Evolutionary conservation across 2,113 vertebrate species (phyloP).

Genomic region (Apaloderma vittatum): DNA sequence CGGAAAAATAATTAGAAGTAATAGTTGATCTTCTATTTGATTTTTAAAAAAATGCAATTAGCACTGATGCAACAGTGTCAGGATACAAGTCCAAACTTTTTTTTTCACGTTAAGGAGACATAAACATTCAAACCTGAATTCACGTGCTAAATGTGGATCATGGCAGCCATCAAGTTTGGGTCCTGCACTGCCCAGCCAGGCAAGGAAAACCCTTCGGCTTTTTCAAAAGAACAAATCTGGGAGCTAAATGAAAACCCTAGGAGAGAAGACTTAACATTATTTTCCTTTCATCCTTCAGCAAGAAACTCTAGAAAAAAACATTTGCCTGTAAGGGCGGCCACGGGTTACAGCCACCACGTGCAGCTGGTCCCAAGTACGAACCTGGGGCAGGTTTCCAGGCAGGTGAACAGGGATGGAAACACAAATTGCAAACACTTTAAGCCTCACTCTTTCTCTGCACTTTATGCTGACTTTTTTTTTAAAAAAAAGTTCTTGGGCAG

Average conservation of each 20-base stretch:
- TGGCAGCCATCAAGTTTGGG: rapidly evolving
- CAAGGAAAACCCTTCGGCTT: not conserved
- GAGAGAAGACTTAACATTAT: not conserved
- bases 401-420: not conserved
- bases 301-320: not conserved
- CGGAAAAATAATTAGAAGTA: not conserved
- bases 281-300: not conserved
- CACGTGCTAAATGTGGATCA: not conserved
- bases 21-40: not conserved
- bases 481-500: not conserved
- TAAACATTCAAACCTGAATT: not conserved
- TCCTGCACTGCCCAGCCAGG: not conserved
- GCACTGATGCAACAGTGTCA: not conserved
- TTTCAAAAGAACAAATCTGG: not conserved
- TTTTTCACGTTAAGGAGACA: not conserved
- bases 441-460: not conserved
- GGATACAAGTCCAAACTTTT: not conserved
- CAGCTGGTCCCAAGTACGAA: not conserved
- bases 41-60: not conserved
- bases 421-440: not conserved
- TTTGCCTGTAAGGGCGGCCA: not conserved
- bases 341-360: rapidly evolving
- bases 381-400: not conserved
- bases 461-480: not conserved
- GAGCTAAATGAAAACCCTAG: not conserved